These are phyloP conservation scores for Pristionchus exspectatus DNA, from an alignment of 2,888 invertebrate genomes.

Conservation along the genomic window DNA sequence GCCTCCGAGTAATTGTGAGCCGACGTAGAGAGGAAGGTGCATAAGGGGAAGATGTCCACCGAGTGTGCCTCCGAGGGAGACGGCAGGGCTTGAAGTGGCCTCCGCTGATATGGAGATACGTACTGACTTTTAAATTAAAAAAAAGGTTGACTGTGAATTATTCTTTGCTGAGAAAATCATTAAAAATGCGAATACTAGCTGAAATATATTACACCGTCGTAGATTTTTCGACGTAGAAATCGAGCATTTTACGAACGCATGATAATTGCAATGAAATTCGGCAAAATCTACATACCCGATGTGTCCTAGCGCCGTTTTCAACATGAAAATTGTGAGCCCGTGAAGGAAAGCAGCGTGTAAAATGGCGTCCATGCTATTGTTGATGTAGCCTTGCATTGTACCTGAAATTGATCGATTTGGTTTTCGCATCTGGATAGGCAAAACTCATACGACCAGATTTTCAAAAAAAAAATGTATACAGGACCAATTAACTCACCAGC, in stretches of 20 bases:
- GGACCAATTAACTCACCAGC: constrained; percentile 62
- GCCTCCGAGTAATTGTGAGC: constrained; percentile 79
- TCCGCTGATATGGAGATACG: constrained; percentile 76
- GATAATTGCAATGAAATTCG: background rate
- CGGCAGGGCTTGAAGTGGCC: constrained; percentile 81
- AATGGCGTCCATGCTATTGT: constrained; percentile 58
- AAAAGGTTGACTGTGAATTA: no score
- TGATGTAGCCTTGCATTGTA: constrained; percentile 65
- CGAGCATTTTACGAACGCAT: background rate
- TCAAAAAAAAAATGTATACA: background rate
- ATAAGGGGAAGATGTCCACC: constrained; percentile 74
- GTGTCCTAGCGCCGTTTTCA: constrained; percentile 71
- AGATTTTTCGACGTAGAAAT: background rate
- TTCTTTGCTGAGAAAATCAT: no score
- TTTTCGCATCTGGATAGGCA: background rate
- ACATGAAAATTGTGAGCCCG: constrained; percentile 72
- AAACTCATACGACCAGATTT: no score
- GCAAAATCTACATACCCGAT: constrained; percentile 65
- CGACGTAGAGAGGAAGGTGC: constrained; percentile 77
- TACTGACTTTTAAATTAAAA: no score
- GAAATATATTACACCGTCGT: no score
- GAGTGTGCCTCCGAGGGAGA: constrained; percentile 78
- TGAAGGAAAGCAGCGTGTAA: constrained; percentile 71
- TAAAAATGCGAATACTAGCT: no score
- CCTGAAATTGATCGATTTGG: constrained; percentile 58